Evolutionary conservation across 2,888 invertebrate species (phyloP), one percentile per base, ranked within the genome.

Genomic region (Cephus pygmeus): DNA sequence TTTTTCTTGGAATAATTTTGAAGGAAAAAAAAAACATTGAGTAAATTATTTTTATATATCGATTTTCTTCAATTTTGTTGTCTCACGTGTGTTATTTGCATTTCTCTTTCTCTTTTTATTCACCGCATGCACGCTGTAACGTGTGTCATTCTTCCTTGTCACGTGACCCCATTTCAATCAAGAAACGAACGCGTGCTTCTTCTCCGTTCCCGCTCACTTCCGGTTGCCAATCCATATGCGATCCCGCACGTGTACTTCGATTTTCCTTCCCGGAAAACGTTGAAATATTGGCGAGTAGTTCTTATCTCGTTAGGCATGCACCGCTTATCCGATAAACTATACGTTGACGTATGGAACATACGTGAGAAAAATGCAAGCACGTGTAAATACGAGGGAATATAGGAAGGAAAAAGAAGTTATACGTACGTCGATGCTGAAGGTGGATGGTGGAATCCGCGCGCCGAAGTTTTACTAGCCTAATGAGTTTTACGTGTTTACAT

Each of bases 281-380:
- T 30, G 71, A 71, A 71, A 71, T 71, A 71, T 71, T 15, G 31
- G 31, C 31, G 31, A 71, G 31, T 9, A 31, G 71, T 71, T n/a
- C 31, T 71, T 71, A 71, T 71, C 71, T 71, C 71, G 71, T 71
- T 71, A 71, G 71, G 30, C 71, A 71, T 71, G 71, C 71, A 30
- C 33, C 71, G 31, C 71, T 71, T 71, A 71, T 71, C 33, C 31
- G 71, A 71, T 71, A 71, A 71, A 71, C 31, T 33, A 71, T 33
- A 33, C 23, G 75, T 76, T 77, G 81, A 79, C 76, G 78, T 73
- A 80, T 75, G 75, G 79, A n/a, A 23, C 40, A 71, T 73, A 69
- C 79, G 74, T 78, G 79, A 79, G 73, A 74, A 78, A 80, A 82
- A 81, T 84, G 80, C 80, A 68, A 73, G 76, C 69, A 34, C 69